A percentile compares a stretch with the other conserved stretches of the same genome.
Conservation (phyloP, 2,113 vertebrate species). For the Atrichornis clamosus region DNA sequence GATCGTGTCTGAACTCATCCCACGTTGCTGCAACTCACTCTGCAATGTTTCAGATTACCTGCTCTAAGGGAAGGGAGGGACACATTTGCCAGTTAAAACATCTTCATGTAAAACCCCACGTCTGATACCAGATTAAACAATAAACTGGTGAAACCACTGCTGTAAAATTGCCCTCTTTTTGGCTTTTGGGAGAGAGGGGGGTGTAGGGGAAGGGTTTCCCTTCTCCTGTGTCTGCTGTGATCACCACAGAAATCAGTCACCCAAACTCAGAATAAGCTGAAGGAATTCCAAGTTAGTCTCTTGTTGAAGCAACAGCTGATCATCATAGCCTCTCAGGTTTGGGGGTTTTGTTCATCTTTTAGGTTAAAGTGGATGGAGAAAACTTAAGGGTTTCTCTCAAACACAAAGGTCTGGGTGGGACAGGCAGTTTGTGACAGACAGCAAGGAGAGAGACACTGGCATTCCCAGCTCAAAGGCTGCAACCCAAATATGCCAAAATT, state of each 20-base stretch:
- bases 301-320: background rate
- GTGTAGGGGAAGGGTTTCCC: background rate
- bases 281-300: background rate
- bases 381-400: background rate
- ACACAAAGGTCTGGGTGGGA: background rate
- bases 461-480: background rate
- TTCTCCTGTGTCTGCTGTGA: background rate
- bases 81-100: constrained; percentile 11
- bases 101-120: background rate
- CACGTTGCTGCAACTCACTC: background rate
- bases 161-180: background rate
- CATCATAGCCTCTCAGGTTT: background rate
- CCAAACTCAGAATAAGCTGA: background rate
- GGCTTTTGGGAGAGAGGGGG: background rate
- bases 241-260: background rate
- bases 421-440: background rate
- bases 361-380: background rate
- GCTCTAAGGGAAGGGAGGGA: constrained; percentile 5
- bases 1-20: background rate
- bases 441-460: background rate
- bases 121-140: background rate
- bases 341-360: background rate
- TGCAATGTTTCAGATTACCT: background rate
- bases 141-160: background rate
- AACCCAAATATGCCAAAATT: background rate